Conservation (phyloP, 1,140 invertebrate species). For the Contarinia nasturtii region DNA sequence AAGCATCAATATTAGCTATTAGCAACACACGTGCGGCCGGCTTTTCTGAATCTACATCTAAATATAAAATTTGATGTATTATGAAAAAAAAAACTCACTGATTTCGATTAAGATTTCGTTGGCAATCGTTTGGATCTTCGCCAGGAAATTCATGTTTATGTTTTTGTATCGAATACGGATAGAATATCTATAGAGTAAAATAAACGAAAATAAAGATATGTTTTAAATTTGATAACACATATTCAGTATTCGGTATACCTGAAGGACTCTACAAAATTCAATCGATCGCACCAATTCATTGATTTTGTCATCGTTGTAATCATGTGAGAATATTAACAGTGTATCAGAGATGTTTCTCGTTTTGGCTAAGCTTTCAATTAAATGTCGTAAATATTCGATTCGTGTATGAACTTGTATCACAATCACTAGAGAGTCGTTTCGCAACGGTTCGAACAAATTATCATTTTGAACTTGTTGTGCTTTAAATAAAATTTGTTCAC, state of each 20-base stretch:
- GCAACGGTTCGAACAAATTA: conserved; percentile 54
- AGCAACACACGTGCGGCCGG: no score
- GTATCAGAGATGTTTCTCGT: conserved; percentile 73
- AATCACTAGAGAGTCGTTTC: conserved; percentile 55
- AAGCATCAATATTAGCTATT: no score
- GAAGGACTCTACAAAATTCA: conserved; percentile 56
- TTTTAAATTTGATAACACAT: no score
- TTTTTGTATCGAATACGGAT: conserved; percentile 88
- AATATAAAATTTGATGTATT: no score
- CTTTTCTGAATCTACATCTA: no score
- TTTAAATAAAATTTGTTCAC: neutral
- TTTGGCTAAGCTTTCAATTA: conserved; percentile 79
- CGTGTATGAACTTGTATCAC: conserved; percentile 84
- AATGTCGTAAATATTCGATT: conserved; percentile 74
- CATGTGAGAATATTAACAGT: conserved; percentile 87
- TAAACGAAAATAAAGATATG: conserved; percentile 30
- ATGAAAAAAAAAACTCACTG: no score
- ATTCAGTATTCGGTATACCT: no score
- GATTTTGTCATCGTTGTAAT: conserved; percentile 80
- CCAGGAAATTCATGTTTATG: conserved; percentile 85
- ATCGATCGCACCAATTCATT: conserved; percentile 77
- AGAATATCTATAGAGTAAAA: conserved; percentile 87
- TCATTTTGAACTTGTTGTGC: conserved; percentile 49
- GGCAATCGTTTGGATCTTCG: conserved; percentile 82
- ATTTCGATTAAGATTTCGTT: conserved; percentile 70